A percentile compares a stretch with the other conserved stretches of the same genome.
These are phyloP conservation scores for Ecliptopera silaceata DNA, from an alignment of 2,888 invertebrate genomes.

Conservation along the genomic window DNA sequence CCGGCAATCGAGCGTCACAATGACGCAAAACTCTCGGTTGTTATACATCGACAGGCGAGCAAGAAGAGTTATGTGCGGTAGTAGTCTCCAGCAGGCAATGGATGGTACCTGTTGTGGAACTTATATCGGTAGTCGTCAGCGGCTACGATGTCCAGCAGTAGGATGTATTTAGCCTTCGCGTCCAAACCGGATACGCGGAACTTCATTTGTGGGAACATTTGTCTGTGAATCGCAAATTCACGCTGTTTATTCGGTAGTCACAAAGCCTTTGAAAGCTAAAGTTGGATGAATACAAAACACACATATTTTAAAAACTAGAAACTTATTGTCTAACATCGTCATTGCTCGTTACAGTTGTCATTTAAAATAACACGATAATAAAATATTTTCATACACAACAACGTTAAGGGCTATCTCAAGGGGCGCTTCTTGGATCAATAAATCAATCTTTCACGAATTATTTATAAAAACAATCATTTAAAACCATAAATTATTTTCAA, in stretches of 20 bases:
- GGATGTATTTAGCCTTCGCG: conserved; percentile 99
- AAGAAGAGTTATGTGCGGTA: conserved; percentile 45
- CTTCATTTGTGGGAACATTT: conserved; percentile 99
- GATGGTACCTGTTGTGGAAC: conserved; percentile 94
- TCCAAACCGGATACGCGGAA: conserved; percentile 99
- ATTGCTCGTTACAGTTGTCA: conserved; percentile 24
- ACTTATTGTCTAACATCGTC: conserved; percentile 3
- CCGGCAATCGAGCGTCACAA: conserved; percentile 24
- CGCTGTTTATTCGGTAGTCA: conserved; percentile 14
- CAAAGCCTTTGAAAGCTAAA: conserved; percentile 5
- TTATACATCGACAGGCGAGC: conserved; percentile 46
- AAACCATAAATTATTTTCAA: too few relatives aligned
- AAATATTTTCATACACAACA: too few relatives aligned
- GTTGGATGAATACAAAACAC: conserved; percentile 1
- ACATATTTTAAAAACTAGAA: background rate
- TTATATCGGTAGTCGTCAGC: conserved; percentile 99
- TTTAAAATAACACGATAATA: too few relatives aligned
- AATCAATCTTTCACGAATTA: background rate
- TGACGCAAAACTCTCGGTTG: conserved; percentile 37
- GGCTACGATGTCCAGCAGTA: conserved; percentile 99
- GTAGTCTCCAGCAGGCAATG: conserved; percentile 57
- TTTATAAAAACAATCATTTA: too few relatives aligned
- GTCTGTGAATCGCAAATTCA: conserved; percentile 87
- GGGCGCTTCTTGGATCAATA: background rate
- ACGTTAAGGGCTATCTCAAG: background rate